Percentiles rank a stretch among this genome's conserved stretches.
These are phyloP conservation scores for Galleria mellonella DNA, from an alignment of 1,140 invertebrate species.

Conservation along the genomic window DNA sequence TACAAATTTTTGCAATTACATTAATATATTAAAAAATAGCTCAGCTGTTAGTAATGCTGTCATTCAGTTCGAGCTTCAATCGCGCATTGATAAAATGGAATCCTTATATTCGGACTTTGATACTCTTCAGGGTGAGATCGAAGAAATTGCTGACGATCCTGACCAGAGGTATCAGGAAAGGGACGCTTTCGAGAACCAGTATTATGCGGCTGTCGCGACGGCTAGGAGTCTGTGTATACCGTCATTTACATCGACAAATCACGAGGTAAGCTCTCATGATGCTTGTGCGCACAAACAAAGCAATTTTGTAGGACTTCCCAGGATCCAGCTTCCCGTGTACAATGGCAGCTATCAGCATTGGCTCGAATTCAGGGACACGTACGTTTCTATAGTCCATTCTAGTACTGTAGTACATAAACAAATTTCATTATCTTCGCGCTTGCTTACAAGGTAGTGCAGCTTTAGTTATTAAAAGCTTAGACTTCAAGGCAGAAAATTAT, in stretches of 20 bases:
- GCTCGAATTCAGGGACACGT: constrained; percentile 5
- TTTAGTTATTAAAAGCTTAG: constrained; percentile 13
- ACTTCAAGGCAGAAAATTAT: constrained; percentile 21
- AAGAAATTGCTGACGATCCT: constrained; percentile 3
- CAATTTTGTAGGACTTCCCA: background rate
- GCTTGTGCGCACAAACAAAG: too few relatives aligned
- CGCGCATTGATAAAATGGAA: constrained; percentile 9
- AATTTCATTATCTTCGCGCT: constrained; percentile 12
- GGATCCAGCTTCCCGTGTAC: background rate
- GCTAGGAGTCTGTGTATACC: constrained; percentile 9
- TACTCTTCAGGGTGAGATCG: constrained; percentile 12
- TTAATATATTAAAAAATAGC: background rate
- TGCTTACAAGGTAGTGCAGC: constrained; percentile 12
- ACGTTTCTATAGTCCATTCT: constrained; percentile 6
- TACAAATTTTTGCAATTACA: too few relatives aligned
- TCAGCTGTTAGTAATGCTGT: background rate
- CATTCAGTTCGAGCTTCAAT: background rate
- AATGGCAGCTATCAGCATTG: background rate
- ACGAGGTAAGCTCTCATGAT: too few relatives aligned
- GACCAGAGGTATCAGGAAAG: constrained; percentile 1
- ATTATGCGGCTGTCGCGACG: constrained; percentile 1
- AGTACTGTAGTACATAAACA: constrained; percentile 7
- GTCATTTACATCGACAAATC: too few relatives aligned
- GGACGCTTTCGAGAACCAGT: constrained; percentile 6
- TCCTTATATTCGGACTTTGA: constrained; percentile 9